Evolutionary conservation across 2,797 vertebrate genomes (phyloP), one percentile per base, ranked within the genome.

Genomic region (Phoebastria nigripes): DNA sequence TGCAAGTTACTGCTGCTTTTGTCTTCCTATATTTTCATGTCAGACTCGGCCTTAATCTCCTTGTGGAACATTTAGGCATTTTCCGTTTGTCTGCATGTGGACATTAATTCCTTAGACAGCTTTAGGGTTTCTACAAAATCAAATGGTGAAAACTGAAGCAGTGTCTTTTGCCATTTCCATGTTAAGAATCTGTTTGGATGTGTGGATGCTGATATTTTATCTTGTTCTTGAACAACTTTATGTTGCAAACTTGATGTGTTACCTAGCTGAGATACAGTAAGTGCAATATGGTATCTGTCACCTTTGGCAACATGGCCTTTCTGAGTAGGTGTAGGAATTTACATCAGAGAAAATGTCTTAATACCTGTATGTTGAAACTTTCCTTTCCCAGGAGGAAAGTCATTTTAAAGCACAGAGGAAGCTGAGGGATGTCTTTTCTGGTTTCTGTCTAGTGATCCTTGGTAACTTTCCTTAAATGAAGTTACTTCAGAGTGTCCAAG

Each of bases 111-210:
- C 78, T 93, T 52, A 79, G 83, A 87, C 87, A 88, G 92, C 87
- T 93, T 92, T 85, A 95, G 87, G 81, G 74, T 69, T 95, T 96
- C 89, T 89, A 13, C 78, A 89, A 79, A 96, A 96, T 94, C 65
- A 84, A 91, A 88, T 71, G 61, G 63, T 94, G 86, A 74, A 91
- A 67, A 93, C 14, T 88, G 87, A 94, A 93, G 73, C 65, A 62
- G 46, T 67, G 47, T 87, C 62, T 94, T 93, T 81, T 95, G 91
- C 72, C 55, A 74, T 94, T 96, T 95, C 69, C 82, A 86, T 92
- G 89, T 90, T 95, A 94, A 94, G 91, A 87, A 90, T 94, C 89
- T 90, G 54, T 93, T 92, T 92, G 81, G 74, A 79, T 94, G 63
- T 89, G 76, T 74, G 79, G 58, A 78, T 94, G 70, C 59, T 92